A percentile compares a stretch with the other conserved stretches of the same genome.
These are phyloP conservation scores for Enteromius anoplus DNA, from an alignment of 2,797 vertebrate genomes.

Conservation along the genomic window DNA sequence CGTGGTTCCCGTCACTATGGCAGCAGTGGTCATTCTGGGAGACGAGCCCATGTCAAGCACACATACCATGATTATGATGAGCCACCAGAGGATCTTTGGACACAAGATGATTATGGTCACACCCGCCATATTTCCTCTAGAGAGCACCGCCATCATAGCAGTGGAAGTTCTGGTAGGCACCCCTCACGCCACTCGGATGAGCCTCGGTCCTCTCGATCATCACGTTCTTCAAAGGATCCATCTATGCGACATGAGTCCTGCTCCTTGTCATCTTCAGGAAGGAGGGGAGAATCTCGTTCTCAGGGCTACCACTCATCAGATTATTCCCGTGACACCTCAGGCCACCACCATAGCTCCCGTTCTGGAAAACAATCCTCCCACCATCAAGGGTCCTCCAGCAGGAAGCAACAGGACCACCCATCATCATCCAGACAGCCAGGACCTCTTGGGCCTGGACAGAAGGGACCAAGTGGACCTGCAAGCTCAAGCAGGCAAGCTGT, in stretches of 20 bases:
- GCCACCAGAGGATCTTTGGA: conserved; percentile 91
- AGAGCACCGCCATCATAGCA: conserved; percentile 90
- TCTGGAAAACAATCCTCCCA: conserved; percentile 85
- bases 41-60: conserved; percentile 90
- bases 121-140: conserved; percentile 79
- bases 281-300: conserved; percentile 84
- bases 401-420: conserved; percentile 78
- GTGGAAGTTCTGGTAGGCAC: conserved; percentile 82
- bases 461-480: conserved; percentile 64
- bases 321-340: conserved; percentile 82
- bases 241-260: conserved; percentile 86
- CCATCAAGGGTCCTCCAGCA: conserved; percentile 74
- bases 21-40: conserved; percentile 86
- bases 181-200: conserved; percentile 88
- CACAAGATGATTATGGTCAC: conserved; percentile 89
- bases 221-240: conserved; percentile 88
- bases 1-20: conserved; percentile 92
- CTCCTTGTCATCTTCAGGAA: conserved; percentile 81
- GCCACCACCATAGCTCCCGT: conserved; percentile 85
- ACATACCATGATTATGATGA: conserved; percentile 97
- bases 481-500: conserved; percentile 73
- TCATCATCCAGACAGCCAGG: conserved; percentile 77
- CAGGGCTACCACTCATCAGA: conserved; percentile 83
- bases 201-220: conserved; percentile 82
- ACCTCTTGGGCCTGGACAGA: conserved; percentile 68